phyloP scores from a whole-genome alignment of 2,113 vertebrate species.

The Protobothrops mucrosquamatus region DNA sequence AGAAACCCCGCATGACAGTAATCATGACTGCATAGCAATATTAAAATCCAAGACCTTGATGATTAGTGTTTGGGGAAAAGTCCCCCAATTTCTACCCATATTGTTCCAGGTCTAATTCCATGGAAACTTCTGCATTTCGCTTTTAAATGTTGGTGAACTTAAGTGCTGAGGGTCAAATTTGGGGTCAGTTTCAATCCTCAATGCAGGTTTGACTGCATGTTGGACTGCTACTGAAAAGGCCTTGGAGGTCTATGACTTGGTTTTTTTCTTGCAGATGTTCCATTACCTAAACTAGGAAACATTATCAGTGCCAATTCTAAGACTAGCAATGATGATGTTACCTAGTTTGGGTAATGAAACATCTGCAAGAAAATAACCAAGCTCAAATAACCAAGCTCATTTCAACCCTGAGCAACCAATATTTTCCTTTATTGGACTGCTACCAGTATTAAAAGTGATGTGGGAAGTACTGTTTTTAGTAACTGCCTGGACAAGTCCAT shows the following conservation, averaged over 20 bases:
- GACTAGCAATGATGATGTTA: not conserved
- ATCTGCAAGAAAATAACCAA: too few species aligned
- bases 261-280: not conserved
- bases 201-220: not conserved
- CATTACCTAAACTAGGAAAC: not conserved
- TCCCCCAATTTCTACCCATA: not conserved
- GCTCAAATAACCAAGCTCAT: too few species aligned
- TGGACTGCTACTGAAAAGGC: not conserved
- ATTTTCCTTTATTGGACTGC: not conserved
- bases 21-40: not conserved
- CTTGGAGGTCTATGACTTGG: not conserved
- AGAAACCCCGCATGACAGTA: not conserved
- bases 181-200: not conserved
- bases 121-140: not conserved
- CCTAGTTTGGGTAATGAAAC: not conserved
- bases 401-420: not conserved
- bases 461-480: not conserved
- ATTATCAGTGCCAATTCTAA: not conserved
- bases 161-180: not conserved
- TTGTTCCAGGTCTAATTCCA: not conserved
- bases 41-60: not conserved
- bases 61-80: not conserved
- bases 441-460: not conserved
- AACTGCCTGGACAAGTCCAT: not conserved
- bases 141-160: not conserved